These are phyloP conservation scores for Danio tinwini DNA, from an alignment of 2,797 vertebrate species.

Conservation along the genomic window DNA sequence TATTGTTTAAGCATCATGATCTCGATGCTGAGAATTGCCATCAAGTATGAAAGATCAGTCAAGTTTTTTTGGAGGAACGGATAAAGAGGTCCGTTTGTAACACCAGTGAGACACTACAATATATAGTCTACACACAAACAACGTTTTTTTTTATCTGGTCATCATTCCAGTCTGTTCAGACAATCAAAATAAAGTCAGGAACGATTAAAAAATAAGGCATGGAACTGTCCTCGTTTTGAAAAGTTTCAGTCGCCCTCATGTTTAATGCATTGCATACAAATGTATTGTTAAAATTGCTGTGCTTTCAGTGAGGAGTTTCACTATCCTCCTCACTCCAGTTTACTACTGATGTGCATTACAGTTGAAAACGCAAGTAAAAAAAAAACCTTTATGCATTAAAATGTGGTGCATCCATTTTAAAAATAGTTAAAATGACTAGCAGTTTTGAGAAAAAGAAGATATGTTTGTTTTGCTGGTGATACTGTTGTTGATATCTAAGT, in stretches of 20 bases:
- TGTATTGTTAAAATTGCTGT: constrained; percentile 46
- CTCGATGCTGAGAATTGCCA: constrained; percentile 73
- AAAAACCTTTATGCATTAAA: constrained; percentile 49
- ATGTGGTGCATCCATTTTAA: constrained; percentile 30
- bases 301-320: constrained; percentile 46
- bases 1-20: constrained; percentile 64
- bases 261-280: constrained; percentile 47
- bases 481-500: constrained; percentile 39
- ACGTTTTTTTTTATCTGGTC: constrained; percentile 59
- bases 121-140: constrained; percentile 71
- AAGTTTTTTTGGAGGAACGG: constrained; percentile 73
- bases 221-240: constrained; percentile 64
- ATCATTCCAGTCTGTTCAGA: constrained; percentile 63
- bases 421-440: constrained; percentile 51
- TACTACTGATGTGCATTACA: constrained; percentile 44
- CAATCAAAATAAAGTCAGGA: constrained; percentile 60
- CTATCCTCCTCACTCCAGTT: constrained; percentile 42
- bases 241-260: constrained; percentile 36
- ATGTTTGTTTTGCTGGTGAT: constrained; percentile 58
- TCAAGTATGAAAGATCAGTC: constrained; percentile 82
- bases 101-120: constrained; percentile 80
- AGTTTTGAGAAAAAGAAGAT: constrained; percentile 54
- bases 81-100: constrained; percentile 68
- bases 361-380: constrained; percentile 27
- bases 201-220: constrained; percentile 73